phyloP scores from a whole-genome alignment of 2,797 vertebrate genomes.

The Eremophila alpestris region DNA sequence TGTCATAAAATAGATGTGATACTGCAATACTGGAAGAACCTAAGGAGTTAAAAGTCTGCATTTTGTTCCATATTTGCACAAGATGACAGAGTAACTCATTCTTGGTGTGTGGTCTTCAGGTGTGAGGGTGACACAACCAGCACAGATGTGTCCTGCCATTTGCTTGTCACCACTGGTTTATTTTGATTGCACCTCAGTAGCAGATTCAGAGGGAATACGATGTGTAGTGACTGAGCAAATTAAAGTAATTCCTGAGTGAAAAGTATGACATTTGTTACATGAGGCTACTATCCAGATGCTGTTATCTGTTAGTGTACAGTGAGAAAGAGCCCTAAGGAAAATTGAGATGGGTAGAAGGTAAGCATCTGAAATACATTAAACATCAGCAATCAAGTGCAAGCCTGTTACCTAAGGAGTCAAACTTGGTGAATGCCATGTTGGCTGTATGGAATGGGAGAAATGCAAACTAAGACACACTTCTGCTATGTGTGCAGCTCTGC shows the following conservation, averaged over 20 bases:
- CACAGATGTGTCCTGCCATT: rapidly evolving
- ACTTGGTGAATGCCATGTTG: constrained; percentile 69
- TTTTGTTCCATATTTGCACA: not conserved
- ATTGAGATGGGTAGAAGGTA: constrained; percentile 27
- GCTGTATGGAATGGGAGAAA: constrained; percentile 73
- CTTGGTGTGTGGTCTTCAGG: not conserved
- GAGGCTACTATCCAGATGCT: not conserved
- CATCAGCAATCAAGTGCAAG: constrained; percentile 35
- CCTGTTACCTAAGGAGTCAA: constrained; percentile 52
- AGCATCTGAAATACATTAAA: constrained; percentile 4
- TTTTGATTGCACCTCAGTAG: not conserved
- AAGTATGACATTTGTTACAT: not conserved
- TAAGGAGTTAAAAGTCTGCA: not conserved
- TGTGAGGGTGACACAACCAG: not conserved
- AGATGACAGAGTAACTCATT: not conserved
- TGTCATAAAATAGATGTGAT: not conserved
- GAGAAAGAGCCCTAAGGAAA: constrained; percentile 48
- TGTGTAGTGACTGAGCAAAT: not conserved
- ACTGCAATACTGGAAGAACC: not conserved
- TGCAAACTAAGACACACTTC: constrained; percentile 66
- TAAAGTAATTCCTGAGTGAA: not conserved
- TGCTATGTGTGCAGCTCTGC: constrained; percentile 57
- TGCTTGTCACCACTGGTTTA: not conserved
- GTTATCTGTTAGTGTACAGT: not conserved
- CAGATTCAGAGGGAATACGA: not conserved